These are phyloP conservation scores for Acanthurus tractus DNA, from an alignment of 2,797 vertebrate genomes.

Conservation along the genomic window DNA sequence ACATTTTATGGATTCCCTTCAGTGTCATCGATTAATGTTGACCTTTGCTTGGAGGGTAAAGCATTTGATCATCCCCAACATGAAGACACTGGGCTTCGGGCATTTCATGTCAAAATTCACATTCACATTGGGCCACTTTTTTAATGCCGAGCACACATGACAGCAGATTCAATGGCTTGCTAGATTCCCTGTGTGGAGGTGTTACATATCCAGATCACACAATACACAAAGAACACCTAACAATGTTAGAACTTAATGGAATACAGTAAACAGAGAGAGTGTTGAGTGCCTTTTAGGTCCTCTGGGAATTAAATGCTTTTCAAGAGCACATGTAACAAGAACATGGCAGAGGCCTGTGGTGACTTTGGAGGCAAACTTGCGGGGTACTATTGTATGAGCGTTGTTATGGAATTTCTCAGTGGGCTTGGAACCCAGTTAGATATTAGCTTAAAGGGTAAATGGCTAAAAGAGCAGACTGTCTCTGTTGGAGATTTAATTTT, in stretches of 20 bases:
- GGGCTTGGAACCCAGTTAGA: slow-evolving; percentile 36
- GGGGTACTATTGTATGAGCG: slow-evolving; percentile 34
- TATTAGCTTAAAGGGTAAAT: slow-evolving; percentile 43
- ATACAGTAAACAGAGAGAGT: slow-evolving; percentile 30
- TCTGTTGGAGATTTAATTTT: slow-evolving; percentile 7
- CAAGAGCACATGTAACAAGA: slow-evolving; percentile 26
- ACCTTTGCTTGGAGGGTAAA: slow-evolving; percentile 61
- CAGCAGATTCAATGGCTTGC: slow-evolving; percentile 2
- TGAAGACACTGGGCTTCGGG: slow-evolving; percentile 42
- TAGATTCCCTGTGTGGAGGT: slow-evolving; percentile 21
- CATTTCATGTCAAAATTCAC: slow-evolving; percentile 30
- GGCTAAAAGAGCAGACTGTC: slow-evolving; percentile 17
- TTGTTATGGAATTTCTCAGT: slow-evolving; percentile 36
- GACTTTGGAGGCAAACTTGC: slow-evolving; percentile 16
- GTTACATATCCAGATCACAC: slow-evolving; percentile 28
- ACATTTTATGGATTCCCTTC: slow-evolving; percentile 71
- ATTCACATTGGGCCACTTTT: slow-evolving; percentile 15
- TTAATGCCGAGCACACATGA: slow-evolving; percentile 7
- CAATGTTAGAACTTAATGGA: slow-evolving; percentile 50
- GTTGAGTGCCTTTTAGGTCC: slow-evolving; percentile 21
- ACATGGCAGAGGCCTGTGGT: slow-evolving; percentile 32
- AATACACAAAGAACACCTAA: slow-evolving; percentile 18
- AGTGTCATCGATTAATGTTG: slow-evolving; percentile 65
- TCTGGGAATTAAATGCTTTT: slow-evolving; percentile 16
- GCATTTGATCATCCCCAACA: slow-evolving; percentile 45